Evolutionary conservation across 2,797 vertebrate species (phyloP), one percentile per base, ranked within the genome.

Genomic region (Emys orbicularis): DNA sequence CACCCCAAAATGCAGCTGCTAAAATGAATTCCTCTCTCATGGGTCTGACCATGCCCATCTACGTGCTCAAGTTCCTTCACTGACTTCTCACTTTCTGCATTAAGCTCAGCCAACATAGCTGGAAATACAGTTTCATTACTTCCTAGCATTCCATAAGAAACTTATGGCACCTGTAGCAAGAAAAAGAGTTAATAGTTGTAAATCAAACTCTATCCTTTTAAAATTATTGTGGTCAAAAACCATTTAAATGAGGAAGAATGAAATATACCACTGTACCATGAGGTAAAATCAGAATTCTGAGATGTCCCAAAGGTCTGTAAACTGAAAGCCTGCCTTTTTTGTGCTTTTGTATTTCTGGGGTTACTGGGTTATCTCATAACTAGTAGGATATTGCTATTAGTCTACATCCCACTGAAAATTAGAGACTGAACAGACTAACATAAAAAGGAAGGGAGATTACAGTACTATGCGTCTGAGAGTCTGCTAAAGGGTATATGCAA

Each of bases 111-210:
- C 65, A 89, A 65, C 29, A 79, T 0, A 86, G 54, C 25, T 93
- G 25, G 25, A 65, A 92, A 19, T 44, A 88, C 31, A 81, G 47
- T 54, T 92, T 57, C 84, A 68, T 88, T 41, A 89, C 89, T 93
- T 94, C 88, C 56, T 59, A n/a, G 44, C 56, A 59, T 49, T 81
- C 79, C 87, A 79, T 86, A 90, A 87, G 37, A 94, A 92, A 91
- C 37, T 86, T 25, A 21, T 2, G 86, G 59, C 47, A 77, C 44
- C 6, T 4, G 12, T 76, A n/a, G 81, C 41, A 91, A 80, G 87
- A 53, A 91, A 44, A 88, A 94, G 56, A 13, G 87, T 85, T 88
- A 89, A 83, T 76, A 34, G 31, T 9, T 89, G 8, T 44, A 68
- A 50, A 3, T 1, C 10, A 4, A 87, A 76, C 13, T 81, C 49